Conservation (phyloP, 2,888 invertebrate genomes). For the Melanotus villosus region DNA sequence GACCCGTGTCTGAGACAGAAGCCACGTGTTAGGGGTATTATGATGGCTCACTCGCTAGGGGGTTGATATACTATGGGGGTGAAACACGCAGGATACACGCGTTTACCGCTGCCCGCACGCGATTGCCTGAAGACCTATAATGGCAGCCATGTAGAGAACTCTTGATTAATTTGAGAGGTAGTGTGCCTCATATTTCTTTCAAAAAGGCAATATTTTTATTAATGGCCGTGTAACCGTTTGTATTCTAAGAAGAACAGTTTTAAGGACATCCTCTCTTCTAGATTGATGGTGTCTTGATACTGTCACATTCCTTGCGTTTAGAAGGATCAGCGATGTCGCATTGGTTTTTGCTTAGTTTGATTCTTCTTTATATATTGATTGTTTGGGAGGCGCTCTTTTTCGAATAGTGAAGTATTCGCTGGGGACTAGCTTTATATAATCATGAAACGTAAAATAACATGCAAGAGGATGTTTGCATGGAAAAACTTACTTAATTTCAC, state of each 20-base stretch:
- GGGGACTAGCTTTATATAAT: background rate
- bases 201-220: conserved; percentile 34
- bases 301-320: conserved; percentile 1
- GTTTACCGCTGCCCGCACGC: conserved; percentile 36
- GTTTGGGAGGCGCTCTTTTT: background rate
- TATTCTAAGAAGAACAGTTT: conserved; percentile 1
- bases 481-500: no score
- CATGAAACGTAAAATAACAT: conserved; percentile 21
- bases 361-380: background rate
- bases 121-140: conserved; percentile 37
- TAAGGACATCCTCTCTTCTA: background rate
- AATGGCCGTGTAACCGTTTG: conserved; percentile 23
- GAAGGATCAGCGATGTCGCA: conserved; percentile 2
- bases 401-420: background rate
- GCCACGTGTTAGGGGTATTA: conserved; percentile 42
- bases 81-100: conserved; percentile 38
- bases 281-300: conserved; percentile 12
- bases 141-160: conserved; percentile 29
- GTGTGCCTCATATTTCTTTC: conserved; percentile 31
- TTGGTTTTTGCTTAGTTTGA: background rate
- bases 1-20: conserved; percentile 40
- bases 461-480: background rate
- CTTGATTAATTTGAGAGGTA: conserved; percentile 40
- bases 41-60: conserved; percentile 35
- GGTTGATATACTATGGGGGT: conserved; percentile 29